A percentile compares a stretch with the other conserved stretches of the same genome.
Conservation (phyloP, 2,888 invertebrate species). For the Masnerella sp. region DNA sequence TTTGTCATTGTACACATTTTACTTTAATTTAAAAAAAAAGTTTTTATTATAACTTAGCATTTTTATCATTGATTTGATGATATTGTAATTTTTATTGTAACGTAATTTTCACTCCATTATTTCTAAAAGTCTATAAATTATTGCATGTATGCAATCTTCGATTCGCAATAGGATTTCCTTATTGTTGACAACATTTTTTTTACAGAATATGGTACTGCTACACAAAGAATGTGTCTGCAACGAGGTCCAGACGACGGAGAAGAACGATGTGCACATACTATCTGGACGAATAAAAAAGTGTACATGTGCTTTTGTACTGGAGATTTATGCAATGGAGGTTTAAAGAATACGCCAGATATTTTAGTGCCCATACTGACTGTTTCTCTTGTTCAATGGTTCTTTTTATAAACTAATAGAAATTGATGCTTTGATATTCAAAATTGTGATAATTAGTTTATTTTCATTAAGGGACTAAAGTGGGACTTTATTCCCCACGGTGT, state of each 20-base stretch:
- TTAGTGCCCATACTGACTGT: slow-evolving; percentile 45
- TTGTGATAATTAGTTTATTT: too few relatives aligned
- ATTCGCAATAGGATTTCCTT: too few relatives aligned
- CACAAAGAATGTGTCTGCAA: slow-evolving; percentile 92
- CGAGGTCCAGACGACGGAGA: slow-evolving; percentile 92
- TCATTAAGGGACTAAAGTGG: too few relatives aligned
- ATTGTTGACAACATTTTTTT: too few relatives aligned
- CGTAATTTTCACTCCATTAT: too few relatives aligned
- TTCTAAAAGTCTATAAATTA: background rate
- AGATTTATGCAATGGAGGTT: slow-evolving; percentile 87
- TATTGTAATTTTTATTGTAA: too few relatives aligned
- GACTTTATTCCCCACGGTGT: too few relatives aligned
- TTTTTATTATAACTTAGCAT: too few relatives aligned
- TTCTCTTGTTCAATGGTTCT: slow-evolving; percentile 23
- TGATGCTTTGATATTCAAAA: background rate
- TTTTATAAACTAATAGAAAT: slow-evolving; percentile 1
- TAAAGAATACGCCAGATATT: slow-evolving; percentile 36
- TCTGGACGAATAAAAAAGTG: slow-evolving; percentile 89
- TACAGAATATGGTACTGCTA: slow-evolving; percentile 90
- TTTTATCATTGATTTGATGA: too few relatives aligned
- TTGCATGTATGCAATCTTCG: too few relatives aligned
- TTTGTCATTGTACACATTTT: too few relatives aligned
- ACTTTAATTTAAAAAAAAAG: too few relatives aligned
- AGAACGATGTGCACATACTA: slow-evolving; percentile 92
- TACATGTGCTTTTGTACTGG: slow-evolving; percentile 95